Evolutionary conservation across 2,888 invertebrate species (phyloP), one percentile per base, ranked within the genome.

Genomic region (Cephonodes hylas): DNA sequence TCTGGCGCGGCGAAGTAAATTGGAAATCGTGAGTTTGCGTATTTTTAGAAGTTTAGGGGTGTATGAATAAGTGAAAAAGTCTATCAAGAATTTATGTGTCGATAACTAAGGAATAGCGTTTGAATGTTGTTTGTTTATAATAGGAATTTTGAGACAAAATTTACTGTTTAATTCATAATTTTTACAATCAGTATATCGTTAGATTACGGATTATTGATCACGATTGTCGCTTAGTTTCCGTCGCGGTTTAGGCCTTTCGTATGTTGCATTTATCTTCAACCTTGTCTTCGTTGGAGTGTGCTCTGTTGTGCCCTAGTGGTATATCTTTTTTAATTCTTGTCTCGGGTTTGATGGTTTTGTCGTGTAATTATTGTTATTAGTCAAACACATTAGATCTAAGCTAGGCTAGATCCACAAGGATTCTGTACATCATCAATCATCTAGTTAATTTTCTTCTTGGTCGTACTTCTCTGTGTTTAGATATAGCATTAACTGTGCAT

Each of bases 381-480:
- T 18, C 31, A 27, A 31, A 27, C 31, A 53, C 31, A 53, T 53
- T 53, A 38, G 38, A 38, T 38, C 27, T 53, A 53, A 10, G 53
- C 53, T 53, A 53, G 18, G 53, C 53, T 53, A 31, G 31, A 18
- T 53, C 31, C 18, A n/a, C 13, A 38, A 38, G 53, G 53, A 15
- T 8, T 53, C 31, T 53, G 53, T 53, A 45, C 3, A 53, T 53
- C 53, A 53, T 53, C 31, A 53, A 46, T 53, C 53, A 53, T 53
- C 53, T 53, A 53, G 53, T 53, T 44, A 38, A 44, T 53, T 31
- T 53, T 53, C 53, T 53, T 53, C 53, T 53, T 53, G 27, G 75
- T 69, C 64, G 74, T 72, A 66, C 70, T 70, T 61, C 67, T 58
- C 65, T 70, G 70, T 77, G 69, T 74, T 71, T 73, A 79, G 70